These are phyloP conservation scores for Pachyramphus minor DNA, from an alignment of 2,113 vertebrate genomes.

Conservation along the genomic window DNA sequence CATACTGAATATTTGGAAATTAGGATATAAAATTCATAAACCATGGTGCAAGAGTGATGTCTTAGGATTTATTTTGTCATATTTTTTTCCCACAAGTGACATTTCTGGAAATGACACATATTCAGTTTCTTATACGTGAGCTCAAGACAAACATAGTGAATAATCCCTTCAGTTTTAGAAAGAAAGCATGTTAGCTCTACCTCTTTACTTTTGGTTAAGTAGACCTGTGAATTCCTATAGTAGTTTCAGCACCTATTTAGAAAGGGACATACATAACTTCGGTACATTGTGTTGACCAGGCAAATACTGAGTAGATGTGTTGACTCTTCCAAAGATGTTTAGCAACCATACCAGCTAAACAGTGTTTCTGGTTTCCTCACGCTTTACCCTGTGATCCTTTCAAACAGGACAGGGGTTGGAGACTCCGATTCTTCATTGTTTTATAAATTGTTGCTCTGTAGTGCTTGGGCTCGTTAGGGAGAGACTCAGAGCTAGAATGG, in stretches of 20 bases:
- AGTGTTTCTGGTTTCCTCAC: background rate
- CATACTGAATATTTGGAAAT: background rate
- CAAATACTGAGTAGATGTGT: background rate
- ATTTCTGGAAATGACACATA: background rate
- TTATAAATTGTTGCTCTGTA: background rate
- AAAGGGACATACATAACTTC: background rate
- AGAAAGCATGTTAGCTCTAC: fast-evolving
- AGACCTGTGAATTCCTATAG: background rate
- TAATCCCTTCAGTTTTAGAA: background rate
- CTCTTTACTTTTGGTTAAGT: background rate
- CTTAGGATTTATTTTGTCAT: background rate
- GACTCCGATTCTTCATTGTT: background rate
- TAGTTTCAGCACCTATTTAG: background rate
- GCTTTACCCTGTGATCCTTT: background rate
- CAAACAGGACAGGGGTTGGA: background rate
- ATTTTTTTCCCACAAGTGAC: background rate
- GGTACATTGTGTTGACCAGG: fast-evolving
- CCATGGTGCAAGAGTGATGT: background rate
- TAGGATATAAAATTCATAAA: background rate
- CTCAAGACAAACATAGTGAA: background rate
- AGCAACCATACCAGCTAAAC: background rate
- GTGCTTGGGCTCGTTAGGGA: background rate
- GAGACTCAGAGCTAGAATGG: background rate
- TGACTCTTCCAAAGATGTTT: background rate
- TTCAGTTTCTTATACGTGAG: background rate